Conservation (phyloP, 92 coral and sea anemone genomes). For the Bergia puertoricense region DNA sequence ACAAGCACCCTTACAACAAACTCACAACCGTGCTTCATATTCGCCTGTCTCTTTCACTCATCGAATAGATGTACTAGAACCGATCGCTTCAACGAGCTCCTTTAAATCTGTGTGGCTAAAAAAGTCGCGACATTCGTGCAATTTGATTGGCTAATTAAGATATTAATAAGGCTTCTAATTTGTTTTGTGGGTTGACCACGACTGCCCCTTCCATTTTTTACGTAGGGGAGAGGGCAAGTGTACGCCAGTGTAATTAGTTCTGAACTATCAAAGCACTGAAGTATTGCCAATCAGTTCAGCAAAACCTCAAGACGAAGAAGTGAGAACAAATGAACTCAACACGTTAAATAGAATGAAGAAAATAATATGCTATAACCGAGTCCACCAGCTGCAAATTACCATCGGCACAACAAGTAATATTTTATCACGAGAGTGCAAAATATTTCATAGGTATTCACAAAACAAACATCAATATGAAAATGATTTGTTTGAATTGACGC, state of each 20-base stretch:
- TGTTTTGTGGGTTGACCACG: conserved; percentile 66
- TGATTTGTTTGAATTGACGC: conserved; percentile 60
- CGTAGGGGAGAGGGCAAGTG: conserved; percentile 42
- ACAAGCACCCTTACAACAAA: not conserved
- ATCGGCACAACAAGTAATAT: conserved; percentile 20
- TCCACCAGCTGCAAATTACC: conserved; percentile 10
- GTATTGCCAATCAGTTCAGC: not conserved
- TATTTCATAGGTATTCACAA: conserved; percentile 60
- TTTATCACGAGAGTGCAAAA: conserved; percentile 49
- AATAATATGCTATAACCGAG: not conserved
- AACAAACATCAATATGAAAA: conserved; percentile 62
- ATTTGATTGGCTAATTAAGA: conserved; percentile 68
- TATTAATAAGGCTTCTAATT: conserved; percentile 84
- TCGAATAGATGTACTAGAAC: conserved; percentile 43
- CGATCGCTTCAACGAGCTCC: conserved; percentile 58
- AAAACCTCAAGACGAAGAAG: not conserved
- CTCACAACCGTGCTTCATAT: conserved; percentile 22
- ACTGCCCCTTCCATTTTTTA: conserved; percentile 39
- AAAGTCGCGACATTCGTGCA: conserved; percentile 52
- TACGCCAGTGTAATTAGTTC: conserved; percentile 25
- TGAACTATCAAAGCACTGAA: not conserved
- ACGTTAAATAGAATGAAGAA: not conserved
- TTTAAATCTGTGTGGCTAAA: conserved; percentile 47
- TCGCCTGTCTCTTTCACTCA: conserved; percentile 40
- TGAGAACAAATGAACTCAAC: not conserved